phyloP scores from a whole-genome alignment of 2,797 vertebrate species.

The Chelon auratus region DNA sequence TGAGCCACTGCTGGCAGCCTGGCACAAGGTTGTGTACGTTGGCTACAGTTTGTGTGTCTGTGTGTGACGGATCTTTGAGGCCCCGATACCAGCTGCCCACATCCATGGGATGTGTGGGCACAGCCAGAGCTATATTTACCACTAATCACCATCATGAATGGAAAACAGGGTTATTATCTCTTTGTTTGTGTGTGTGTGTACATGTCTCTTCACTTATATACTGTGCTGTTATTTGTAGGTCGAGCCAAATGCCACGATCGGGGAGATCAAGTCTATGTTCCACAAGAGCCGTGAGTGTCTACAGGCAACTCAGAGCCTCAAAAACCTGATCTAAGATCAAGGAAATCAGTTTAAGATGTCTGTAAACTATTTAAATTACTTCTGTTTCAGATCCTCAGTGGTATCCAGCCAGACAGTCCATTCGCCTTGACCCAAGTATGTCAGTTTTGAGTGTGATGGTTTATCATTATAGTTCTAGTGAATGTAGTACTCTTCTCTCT shows the following conservation, averaged over 20 bases:
- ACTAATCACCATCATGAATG: conserved; percentile 63
- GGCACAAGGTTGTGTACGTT: conserved; percentile 46
- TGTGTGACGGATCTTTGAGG: conserved; percentile 45
- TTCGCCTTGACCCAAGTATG: conserved; percentile 95
- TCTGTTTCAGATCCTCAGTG: conserved; percentile 92
- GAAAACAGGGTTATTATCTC: conserved; percentile 58
- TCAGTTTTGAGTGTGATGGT: background rate
- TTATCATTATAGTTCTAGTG: background rate
- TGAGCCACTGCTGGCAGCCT: conserved; percentile 36
- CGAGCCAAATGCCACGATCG: conserved; percentile 94
- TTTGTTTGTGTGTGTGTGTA: conserved; percentile 35
- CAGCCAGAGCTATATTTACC: conserved; percentile 78
- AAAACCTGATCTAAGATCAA: conserved; percentile 16
- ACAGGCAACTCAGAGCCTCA: conserved; percentile 11
- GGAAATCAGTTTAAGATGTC: background rate
- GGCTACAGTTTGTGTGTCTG: background rate
- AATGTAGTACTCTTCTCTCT: background rate
- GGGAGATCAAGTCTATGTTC: conserved; percentile 96
- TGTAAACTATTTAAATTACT: conserved; percentile 26
- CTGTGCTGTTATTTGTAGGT: conserved; percentile 84
- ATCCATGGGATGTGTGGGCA: conserved; percentile 48
- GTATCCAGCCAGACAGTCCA: conserved; percentile 94
- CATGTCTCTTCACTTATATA: conserved; percentile 40
- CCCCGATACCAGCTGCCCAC: conserved; percentile 71
- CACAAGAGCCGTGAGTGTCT: conserved; percentile 91